Percentiles rank a stretch among this genome's conserved stretches.
These are phyloP conservation scores for Corvus moneduloides DNA, from an alignment of 2,113 vertebrate species.

Conservation along the genomic window DNA sequence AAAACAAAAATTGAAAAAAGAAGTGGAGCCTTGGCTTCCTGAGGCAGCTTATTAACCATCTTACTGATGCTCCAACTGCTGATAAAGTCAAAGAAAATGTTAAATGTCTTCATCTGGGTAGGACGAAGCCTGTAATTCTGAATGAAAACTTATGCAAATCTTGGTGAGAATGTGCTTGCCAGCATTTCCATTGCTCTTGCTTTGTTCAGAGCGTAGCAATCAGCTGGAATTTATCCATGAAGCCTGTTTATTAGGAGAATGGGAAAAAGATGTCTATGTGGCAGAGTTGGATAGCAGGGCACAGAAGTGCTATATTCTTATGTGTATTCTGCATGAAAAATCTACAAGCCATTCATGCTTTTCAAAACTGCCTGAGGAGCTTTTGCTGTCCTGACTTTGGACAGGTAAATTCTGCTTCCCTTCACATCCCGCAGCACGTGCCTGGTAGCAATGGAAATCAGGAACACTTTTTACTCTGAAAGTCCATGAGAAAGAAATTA, in stretches of 20 bases:
- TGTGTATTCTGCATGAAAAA: background rate
- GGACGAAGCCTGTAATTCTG: background rate
- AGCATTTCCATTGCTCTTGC: background rate
- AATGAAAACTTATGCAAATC: background rate
- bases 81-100: background rate
- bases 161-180: background rate
- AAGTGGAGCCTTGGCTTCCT: background rate
- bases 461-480: background rate
- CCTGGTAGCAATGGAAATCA: background rate
- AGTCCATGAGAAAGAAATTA: background rate
- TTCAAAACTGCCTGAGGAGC: background rate
- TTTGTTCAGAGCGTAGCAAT: background rate
- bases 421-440: rapidly evolving
- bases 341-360: background rate
- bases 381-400: background rate
- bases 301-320: background rate
- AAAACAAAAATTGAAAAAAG: background rate
- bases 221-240: constrained; percentile 12
- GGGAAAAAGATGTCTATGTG: background rate
- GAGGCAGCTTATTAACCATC: background rate
- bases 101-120: background rate
- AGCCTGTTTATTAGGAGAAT: background rate
- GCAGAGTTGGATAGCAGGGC: background rate
- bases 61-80: background rate
- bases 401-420: background rate